Percentiles rank a stretch among this genome's conserved stretches.
Evolutionary conservation across 2,797 vertebrate species (phyloP).

Genomic region (Pipistrellus pygmaeus): DNA sequence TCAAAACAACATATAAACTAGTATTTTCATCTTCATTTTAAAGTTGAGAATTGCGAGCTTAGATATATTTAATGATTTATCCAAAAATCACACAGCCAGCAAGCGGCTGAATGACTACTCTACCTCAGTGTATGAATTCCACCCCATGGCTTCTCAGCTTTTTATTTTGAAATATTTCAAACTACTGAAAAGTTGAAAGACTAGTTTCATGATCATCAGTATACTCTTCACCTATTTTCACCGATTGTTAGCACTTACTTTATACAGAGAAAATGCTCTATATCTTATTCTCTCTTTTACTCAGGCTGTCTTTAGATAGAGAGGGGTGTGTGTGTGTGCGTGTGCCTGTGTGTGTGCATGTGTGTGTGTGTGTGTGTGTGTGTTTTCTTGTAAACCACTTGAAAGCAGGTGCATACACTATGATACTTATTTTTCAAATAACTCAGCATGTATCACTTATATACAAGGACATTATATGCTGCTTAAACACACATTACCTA

Average conservation of each 20-base stretch:
- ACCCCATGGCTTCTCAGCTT: background rate
- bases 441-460: background rate
- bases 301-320: background rate
- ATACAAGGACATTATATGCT: background rate
- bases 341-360: background rate
- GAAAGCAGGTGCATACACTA: background rate
- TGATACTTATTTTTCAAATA: background rate
- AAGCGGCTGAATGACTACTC: background rate
- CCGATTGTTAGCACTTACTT: background rate
- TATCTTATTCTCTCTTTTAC: background rate
- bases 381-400: background rate
- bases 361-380: background rate
- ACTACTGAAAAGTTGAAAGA: background rate
- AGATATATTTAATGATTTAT: background rate
- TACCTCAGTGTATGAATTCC: background rate
- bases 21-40: background rate
- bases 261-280: background rate
- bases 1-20: background rate
- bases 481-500: background rate
- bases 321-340: background rate
- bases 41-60: background rate
- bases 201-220: background rate
- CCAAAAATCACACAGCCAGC: background rate
- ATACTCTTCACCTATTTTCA: background rate
- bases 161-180: conserved; percentile 45